Base-by-base conservation (phyloP, 2,888 invertebrate genomes). In the Calameuta pallipes region DNA sequence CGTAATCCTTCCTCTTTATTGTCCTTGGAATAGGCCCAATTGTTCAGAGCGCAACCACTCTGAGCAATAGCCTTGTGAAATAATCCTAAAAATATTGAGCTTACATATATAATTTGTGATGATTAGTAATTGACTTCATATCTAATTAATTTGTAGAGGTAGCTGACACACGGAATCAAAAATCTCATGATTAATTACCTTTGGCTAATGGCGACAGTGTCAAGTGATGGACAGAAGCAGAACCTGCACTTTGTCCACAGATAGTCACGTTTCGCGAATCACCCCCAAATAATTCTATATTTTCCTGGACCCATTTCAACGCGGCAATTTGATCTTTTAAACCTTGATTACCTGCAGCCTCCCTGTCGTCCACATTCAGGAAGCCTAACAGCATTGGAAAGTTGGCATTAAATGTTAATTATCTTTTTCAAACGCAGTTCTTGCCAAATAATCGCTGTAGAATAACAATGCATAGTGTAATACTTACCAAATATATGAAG, bases 21-120 rank as follows among this genome's bases (percentile, higher is more conserved):
- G 13, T 70, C 13, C 23, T n/a, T 34, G 0, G 73, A 75, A 12
- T 15, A 69, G 12, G 86, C 83, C 89, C 88, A 89, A 1, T 86
- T 83, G 82, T 87, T 88, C 0, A 80, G 1, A 0, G 76, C 80
- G 0, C 81, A 83, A 4, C 90, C 90, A 74, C 90, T 90, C 77
- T 90, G 90, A 0, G 78, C 11, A 70, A 90, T 90, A 0, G 85
- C 89, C 78, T 89, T 90, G 76, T 90, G 89, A 75, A 88, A 90
- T 56, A 90, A 82, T 71, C 90, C 90, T 90, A 37, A 12, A 78
- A 76, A 23, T 33, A 12, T 23, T 13, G 9, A 33, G 9, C 56
- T 56, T 56, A 56, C 23, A 6, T 56, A 56, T 56, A 56, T 56
- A 23, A 56, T 9, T 56, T 23, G 23, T 15, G 9, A 15, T 56